phyloP scores from a whole-genome alignment of 2,113 vertebrate species.

The Ictidomys tridecemlineatus region DNA sequence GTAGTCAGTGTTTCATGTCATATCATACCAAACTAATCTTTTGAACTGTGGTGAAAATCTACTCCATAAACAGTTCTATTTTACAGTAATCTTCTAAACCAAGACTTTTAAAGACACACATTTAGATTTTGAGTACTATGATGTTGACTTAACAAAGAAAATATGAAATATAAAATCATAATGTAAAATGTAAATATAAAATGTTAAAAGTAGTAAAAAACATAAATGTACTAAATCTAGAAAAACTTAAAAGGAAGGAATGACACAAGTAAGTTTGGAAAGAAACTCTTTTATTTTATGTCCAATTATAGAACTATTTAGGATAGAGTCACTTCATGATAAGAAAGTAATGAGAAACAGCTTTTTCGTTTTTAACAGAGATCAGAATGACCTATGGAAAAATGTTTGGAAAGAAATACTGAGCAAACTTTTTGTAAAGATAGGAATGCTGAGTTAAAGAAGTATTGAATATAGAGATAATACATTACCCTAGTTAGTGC shows the following conservation, averaged over 20 bases:
- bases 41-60: not conserved
- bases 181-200: not conserved
- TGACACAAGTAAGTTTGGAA: not conserved
- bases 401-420: not conserved
- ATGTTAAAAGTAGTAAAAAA: not conserved
- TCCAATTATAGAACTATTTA: not conserved
- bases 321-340: not conserved
- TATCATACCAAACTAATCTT: not conserved
- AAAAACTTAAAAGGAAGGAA: not conserved
- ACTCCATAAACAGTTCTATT: not conserved
- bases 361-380: not conserved
- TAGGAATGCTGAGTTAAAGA: not conserved
- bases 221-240: not conserved
- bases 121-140: not conserved
- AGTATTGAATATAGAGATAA: not conserved
- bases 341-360: not conserved
- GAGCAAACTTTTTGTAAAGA: not conserved
- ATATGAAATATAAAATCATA: not conserved
- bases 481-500: not conserved
- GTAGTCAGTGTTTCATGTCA: not conserved
- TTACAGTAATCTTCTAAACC: not conserved
- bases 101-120: conserved; percentile 1
- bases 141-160: not conserved
- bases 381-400: not conserved
- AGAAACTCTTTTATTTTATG: not conserved